These are phyloP conservation scores for Eremobia ochroleuca DNA, from an alignment of 2,888 invertebrate genomes.

Conservation along the genomic window DNA sequence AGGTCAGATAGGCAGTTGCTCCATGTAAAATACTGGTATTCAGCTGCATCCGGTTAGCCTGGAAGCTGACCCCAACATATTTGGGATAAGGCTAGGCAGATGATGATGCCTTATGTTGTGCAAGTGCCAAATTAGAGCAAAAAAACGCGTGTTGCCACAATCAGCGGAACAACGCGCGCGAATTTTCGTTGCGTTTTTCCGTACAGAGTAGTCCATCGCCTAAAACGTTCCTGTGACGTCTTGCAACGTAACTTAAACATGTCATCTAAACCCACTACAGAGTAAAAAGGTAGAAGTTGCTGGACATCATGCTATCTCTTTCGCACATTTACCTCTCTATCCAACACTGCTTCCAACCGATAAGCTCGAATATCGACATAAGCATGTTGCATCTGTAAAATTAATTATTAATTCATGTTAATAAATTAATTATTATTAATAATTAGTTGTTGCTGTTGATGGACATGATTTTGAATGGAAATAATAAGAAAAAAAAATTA, in stretches of 20 bases:
- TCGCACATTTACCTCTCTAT: constrained; percentile 92
- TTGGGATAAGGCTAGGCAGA: too few species aligned
- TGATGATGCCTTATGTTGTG: too few species aligned
- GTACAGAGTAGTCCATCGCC: not conserved
- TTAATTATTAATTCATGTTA: constrained; percentile 80
- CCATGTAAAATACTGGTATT: too few species aligned
- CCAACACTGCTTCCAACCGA: constrained; percentile 92
- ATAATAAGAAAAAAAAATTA: constrained; percentile 53
- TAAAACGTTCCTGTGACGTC: not conserved
- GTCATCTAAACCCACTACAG: constrained; percentile 61
- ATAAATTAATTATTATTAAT: constrained; percentile 73
- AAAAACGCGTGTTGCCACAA: not conserved
- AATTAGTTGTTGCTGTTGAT: constrained; percentile 8
- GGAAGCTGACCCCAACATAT: too few species aligned
- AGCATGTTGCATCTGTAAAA: constrained; percentile 91
- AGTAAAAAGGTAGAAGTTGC: constrained; percentile 57
- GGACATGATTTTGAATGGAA: constrained; percentile 41
- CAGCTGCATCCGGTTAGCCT: too few species aligned
- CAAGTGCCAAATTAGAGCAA: not conserved
- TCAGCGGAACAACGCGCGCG: too few species aligned
- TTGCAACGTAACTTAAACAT: constrained; percentile 44
- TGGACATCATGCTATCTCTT: constrained; percentile 84
- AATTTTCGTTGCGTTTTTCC: not conserved
- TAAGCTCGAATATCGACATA: constrained; percentile 91
- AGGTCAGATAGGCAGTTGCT: too few species aligned